Evolutionary conservation across 1,140 invertebrate genomes (phyloP).

Genomic region (Cydia fagiglandana): DNA sequence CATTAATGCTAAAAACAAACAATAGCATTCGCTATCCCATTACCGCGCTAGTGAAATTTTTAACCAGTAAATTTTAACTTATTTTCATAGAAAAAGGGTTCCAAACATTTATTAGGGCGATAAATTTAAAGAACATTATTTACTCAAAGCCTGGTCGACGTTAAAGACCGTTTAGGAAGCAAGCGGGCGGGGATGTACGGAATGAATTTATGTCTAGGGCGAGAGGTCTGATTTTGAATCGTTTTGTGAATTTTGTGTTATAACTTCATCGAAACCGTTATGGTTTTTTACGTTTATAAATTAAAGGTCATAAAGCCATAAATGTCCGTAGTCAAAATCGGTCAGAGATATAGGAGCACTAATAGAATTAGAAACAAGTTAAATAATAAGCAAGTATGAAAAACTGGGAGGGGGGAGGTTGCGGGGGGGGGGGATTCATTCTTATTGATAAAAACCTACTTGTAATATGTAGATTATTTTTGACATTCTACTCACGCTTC

Average conservation of each 20-base stretch:
- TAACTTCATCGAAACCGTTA: no score
- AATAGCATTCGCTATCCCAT: neutral
- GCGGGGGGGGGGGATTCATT: no score
- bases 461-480: no score
- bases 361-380: no score
- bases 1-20: neutral
- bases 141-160: constrained; percentile 72
- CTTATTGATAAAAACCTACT: no score
- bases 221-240: constrained; percentile 29
- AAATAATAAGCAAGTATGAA: no score
- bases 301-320: no score
- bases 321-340: no score
- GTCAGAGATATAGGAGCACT: no score
- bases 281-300: no score
- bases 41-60: neutral
- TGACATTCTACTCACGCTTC: no score
- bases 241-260: neutral
- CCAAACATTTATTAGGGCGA: constrained; percentile 72
- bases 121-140: constrained; percentile 77
- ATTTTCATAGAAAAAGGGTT: constrained; percentile 71
- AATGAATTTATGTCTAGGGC: constrained; percentile 69
- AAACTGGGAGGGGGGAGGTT: no score
- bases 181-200: constrained; percentile 54
- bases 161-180: constrained; percentile 71
- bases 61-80: constrained; percentile 53